Percentiles rank a stretch among this genome's conserved stretches.
phyloP scores from a whole-genome alignment of 2,113 vertebrate species.

The Cyrtonyx montezumae region DNA sequence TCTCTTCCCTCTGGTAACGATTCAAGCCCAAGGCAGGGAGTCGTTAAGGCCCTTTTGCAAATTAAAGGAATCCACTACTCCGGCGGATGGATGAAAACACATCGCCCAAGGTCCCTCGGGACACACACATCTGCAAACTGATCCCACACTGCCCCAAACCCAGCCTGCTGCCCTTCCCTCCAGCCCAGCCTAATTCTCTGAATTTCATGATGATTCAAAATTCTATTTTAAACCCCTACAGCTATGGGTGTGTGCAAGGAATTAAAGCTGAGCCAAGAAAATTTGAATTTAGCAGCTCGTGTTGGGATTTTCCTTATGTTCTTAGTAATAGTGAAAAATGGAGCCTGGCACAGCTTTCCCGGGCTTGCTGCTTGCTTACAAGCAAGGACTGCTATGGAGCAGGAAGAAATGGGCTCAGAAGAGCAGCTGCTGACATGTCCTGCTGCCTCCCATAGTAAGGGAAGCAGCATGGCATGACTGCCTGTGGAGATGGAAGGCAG shows the following conservation, averaged over 20 bases:
- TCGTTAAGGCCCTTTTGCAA: neutral
- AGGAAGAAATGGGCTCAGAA: neutral
- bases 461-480: neutral
- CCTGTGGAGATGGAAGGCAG: neutral
- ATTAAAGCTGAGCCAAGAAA: neutral
- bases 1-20: neutral
- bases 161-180: neutral
- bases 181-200: conserved; percentile 34
- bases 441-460: neutral
- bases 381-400: neutral
- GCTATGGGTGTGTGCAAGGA: neutral
- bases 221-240: conserved; percentile 27
- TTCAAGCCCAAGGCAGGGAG: neutral
- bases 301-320: neutral
- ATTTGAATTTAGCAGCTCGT: neutral
- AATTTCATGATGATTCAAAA: conserved; percentile 46
- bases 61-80: neutral
- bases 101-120: neutral
- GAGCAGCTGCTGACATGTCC: neutral
- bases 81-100: neutral
- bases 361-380: neutral
- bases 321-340: neutral
- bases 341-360: neutral
- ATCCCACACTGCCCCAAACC: conserved; percentile 3
- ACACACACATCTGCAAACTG: neutral